Percentiles rank a stretch among this genome's conserved stretches.
phyloP scores from a whole-genome alignment of 2,113 vertebrate genomes.

The Callorhinus ursinus region DNA sequence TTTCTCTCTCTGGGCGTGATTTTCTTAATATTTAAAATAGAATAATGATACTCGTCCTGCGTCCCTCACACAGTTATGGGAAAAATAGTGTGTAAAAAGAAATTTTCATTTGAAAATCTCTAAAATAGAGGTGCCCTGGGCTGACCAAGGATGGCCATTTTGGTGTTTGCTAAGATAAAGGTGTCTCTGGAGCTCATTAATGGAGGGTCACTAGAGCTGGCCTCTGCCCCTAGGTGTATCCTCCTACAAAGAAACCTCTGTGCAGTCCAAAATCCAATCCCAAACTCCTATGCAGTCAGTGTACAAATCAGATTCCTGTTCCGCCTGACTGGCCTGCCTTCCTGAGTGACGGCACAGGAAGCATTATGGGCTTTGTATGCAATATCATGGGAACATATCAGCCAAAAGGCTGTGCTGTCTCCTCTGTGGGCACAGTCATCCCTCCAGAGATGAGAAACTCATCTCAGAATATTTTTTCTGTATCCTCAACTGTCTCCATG shows the following conservation, averaged over 20 bases:
- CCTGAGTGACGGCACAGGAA: background rate
- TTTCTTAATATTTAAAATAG: constrained; percentile 50
- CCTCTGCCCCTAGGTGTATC: background rate
- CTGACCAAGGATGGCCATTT: background rate
- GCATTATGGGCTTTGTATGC: background rate
- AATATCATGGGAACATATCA: background rate
- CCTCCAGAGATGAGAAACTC: background rate
- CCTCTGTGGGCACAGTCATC: background rate
- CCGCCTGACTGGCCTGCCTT: background rate
- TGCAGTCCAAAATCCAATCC: background rate
- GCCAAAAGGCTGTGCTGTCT: background rate
- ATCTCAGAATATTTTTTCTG: background rate
- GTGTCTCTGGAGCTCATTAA: background rate
- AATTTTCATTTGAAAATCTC: constrained; percentile 13
- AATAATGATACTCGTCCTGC: background rate
- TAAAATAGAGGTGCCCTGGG: background rate
- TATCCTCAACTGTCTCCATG: background rate
- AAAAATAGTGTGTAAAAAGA: background rate
- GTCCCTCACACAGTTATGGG: background rate
- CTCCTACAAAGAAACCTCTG: background rate
- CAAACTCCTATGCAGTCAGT: background rate
- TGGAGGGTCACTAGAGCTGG: background rate
- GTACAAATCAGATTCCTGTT: background rate
- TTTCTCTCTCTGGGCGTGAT: background rate
- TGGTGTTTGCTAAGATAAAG: background rate